phyloP scores from a whole-genome alignment of 2,797 vertebrate genomes.

The Neoniphon sammara region DNA sequence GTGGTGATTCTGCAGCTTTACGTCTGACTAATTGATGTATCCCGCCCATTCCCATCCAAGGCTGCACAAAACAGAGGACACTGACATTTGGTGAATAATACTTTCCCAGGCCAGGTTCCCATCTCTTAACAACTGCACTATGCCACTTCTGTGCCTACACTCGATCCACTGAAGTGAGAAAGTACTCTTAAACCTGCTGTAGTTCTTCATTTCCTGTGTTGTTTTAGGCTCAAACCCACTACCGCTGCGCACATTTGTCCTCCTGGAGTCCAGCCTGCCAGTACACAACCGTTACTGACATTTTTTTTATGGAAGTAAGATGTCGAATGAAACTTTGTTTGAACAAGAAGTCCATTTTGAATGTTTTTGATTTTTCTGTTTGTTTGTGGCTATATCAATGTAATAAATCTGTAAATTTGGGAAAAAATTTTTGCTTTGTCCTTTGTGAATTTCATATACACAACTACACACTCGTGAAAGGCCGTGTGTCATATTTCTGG shows the following conservation, averaged over 20 bases:
- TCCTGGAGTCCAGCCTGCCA: not conserved
- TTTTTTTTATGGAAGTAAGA: conserved; percentile 6
- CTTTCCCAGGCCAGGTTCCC: no score
- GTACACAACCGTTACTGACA: conserved; percentile 6
- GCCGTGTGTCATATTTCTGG: not conserved
- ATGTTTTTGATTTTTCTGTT: conserved; percentile 37
- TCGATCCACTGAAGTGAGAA: no score
- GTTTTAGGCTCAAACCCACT: no score
- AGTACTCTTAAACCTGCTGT: no score
- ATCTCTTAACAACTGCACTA: no score
- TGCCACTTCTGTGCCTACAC: no score
- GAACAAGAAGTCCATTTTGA: conserved; percentile 7
- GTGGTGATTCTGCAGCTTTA: no score
- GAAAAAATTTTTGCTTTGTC: conserved; percentile 28
- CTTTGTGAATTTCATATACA: not conserved
- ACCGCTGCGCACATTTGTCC: not conserved
- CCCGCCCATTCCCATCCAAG: no score
- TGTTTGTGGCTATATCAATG: conserved; percentile 9
- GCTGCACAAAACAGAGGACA: no score
- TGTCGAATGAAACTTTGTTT: not conserved
- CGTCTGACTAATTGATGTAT: no score
- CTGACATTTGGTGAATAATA: no score
- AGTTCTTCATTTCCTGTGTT: no score
- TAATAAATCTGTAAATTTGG: conserved; percentile 56
- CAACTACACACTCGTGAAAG: not conserved